phyloP scores from a whole-genome alignment of 2,113 vertebrate species.

The Microcebus griseorufus region DNA sequence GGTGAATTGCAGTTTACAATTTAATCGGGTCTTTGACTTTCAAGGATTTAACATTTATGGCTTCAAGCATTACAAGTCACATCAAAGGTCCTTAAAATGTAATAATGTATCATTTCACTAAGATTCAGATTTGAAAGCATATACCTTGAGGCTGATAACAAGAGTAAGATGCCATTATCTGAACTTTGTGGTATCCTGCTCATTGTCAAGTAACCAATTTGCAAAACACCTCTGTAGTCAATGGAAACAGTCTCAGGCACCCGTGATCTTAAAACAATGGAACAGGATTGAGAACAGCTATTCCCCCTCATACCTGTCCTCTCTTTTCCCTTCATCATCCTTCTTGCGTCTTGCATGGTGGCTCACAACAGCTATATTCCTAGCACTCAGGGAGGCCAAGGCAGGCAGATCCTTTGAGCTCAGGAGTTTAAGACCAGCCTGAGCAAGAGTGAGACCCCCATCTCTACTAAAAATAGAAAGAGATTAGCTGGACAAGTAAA shows the following conservation, averaged over 20 bases:
- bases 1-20: neutral
- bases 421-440: no score
- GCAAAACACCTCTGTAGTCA: neutral
- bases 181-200: neutral
- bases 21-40: neutral
- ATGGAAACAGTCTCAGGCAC: neutral
- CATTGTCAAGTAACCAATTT: neutral
- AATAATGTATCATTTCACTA: neutral
- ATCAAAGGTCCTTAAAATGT: neutral
- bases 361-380: no score
- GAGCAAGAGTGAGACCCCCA: no score
- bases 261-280: neutral
- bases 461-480: no score
- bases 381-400: no score
- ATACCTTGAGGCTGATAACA: neutral
- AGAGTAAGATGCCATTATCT: neutral
- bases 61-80: neutral
- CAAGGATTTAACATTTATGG: neutral
- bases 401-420: no score
- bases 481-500: no score
- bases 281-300: neutral
- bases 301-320: neutral
- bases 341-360: neutral
- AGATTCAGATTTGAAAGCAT: neutral
- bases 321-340: neutral